A percentile compares a stretch with the other conserved stretches of the same genome.
phyloP scores from a whole-genome alignment of 2,113 vertebrate genomes.

The Drymodes brunneopygia region DNA sequence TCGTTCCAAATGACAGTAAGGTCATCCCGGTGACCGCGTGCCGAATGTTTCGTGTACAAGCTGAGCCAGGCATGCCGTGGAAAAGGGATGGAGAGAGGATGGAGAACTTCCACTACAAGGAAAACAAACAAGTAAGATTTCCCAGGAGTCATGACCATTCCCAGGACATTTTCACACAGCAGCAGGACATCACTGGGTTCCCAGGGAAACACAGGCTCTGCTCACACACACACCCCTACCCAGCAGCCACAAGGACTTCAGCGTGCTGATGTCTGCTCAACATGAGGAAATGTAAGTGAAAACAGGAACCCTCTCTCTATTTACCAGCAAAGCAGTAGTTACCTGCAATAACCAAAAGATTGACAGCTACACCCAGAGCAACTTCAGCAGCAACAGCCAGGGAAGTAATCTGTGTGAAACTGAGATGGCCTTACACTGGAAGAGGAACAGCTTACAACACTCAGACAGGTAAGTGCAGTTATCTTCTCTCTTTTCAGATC shows the following conservation, averaged over 20 bases:
- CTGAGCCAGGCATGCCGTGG: constrained; percentile 62
- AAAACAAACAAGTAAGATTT: not conserved
- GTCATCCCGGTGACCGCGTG: constrained; percentile 44
- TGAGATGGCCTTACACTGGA: not conserved
- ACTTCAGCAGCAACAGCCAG: not conserved
- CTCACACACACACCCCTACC: not conserved
- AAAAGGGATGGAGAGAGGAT: constrained; percentile 46
- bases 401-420: not conserved
- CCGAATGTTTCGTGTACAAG: constrained; percentile 56
- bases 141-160: not conserved
- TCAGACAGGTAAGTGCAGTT: not conserved
- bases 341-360: not conserved
- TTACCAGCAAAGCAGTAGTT: not conserved
- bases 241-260: not conserved
- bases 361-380: not conserved
- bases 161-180: not conserved
- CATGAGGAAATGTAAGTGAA: not conserved
- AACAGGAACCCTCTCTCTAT: not conserved
- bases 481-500: not conserved
- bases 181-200: not conserved
- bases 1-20: constrained; percentile 72
- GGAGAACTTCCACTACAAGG: constrained; percentile 70
- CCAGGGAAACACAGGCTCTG: not conserved
- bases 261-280: not conserved
- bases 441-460: not conserved